Percentiles rank a stretch among this genome's conserved stretches.
Conservation (phyloP, 2,797 vertebrate genomes). For the Nothura maculosa region DNA sequence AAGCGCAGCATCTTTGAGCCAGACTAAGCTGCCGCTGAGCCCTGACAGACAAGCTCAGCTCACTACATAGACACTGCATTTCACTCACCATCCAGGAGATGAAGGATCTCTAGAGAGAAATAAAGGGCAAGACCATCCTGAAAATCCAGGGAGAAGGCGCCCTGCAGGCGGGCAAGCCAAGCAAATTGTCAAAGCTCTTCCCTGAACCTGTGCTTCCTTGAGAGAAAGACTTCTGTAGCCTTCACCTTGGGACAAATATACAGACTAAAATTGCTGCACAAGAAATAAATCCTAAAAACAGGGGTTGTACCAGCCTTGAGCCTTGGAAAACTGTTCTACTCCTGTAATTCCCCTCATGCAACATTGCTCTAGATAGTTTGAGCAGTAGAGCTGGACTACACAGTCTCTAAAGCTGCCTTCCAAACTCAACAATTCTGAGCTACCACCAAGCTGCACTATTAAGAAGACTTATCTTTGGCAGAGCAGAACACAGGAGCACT, state of each 20-base stretch:
- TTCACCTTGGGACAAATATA: not conserved
- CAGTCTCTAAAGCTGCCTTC: too few species aligned
- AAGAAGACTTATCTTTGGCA: not conserved
- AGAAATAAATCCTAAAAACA: not conserved
- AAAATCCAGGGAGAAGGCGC: not conserved
- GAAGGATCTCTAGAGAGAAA: not conserved
- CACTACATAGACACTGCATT: not conserved
- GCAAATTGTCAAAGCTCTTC: not conserved
- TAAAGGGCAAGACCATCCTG: not conserved
- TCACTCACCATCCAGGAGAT: not conserved
- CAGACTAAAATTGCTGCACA: not conserved
- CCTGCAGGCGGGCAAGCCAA: not conserved
- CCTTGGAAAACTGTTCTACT: not conserved
- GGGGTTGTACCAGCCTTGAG: not conserved
- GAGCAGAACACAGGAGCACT: not conserved
- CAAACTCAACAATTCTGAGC: too few species aligned
- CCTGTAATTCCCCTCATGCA: not conserved
- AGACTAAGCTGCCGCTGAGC: too few species aligned
- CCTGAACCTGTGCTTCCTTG: not conserved
- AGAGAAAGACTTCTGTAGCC: not conserved
- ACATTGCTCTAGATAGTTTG: not conserved
- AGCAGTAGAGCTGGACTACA: too few species aligned
- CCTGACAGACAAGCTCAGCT: too few species aligned
- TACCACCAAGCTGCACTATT: not conserved
- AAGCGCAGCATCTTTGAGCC: too few species aligned